A percentile compares a stretch with the other conserved stretches of the same genome.
phyloP scores from a whole-genome alignment of 2,113 vertebrate genomes.

The Gopherus flavomarginatus region DNA sequence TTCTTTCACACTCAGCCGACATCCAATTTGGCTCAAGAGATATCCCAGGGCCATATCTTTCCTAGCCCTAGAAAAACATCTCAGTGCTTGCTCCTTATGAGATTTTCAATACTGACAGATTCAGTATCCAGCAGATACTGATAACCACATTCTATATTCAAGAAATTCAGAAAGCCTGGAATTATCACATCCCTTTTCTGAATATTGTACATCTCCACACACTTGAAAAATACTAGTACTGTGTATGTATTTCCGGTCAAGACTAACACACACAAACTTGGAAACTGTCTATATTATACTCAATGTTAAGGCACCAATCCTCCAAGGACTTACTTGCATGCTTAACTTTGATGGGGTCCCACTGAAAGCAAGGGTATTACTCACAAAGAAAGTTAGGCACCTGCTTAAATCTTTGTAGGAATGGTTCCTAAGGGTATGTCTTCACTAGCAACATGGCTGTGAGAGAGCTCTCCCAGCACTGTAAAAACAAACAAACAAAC shows the following conservation, averaged over 20 bases:
- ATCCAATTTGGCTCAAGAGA: no score
- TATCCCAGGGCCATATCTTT: no score
- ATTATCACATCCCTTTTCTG: neutral
- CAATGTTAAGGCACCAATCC: neutral
- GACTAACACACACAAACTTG: neutral
- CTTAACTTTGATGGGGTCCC: neutral
- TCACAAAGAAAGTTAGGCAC: neutral
- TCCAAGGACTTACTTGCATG: neutral
- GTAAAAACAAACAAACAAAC: no score
- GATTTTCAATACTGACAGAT: no score
- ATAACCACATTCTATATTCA: no score
- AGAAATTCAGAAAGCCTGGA: neutral
- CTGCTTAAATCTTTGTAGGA: neutral
- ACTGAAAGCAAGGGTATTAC: neutral
- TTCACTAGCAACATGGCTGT: no score
- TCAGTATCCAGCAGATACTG: no score
- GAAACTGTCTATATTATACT: neutral
- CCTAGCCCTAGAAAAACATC: no score
- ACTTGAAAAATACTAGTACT: neutral
- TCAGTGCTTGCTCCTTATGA: no score
- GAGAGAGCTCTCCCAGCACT: no score
- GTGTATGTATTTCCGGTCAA: neutral
- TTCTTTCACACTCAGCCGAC: no score
- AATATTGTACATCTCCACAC: neutral
- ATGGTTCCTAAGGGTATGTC: neutral